phyloP scores from a whole-genome alignment of 2,888 invertebrate genomes.

The Chymomyza amoena region DNA sequence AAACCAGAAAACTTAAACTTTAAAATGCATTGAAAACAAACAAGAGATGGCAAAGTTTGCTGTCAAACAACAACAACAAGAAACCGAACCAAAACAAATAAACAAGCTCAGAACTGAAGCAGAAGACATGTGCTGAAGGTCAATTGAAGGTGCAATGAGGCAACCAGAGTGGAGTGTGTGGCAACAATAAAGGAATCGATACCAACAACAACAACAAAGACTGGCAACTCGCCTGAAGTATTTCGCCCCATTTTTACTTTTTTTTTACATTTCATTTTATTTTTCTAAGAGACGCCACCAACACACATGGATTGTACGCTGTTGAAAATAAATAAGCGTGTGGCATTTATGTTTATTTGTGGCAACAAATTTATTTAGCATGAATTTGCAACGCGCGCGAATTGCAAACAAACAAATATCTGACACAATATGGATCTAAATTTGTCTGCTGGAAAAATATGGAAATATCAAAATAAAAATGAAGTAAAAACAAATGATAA shows the following conservation, averaged over 20 bases:
- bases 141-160: slow-evolving; percentile 51
- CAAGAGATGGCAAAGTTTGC: slow-evolving; percentile 36
- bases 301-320: slow-evolving; percentile 1
- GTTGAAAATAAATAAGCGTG: slow-evolving; percentile 59
- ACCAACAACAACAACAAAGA: not conserved
- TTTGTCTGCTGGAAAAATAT: slow-evolving; percentile 27
- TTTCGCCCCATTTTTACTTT: not conserved
- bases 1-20: slow-evolving; percentile 40
- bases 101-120: slow-evolving; percentile 24
- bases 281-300: not conserved
- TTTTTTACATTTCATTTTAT: not conserved
- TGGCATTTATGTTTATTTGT: slow-evolving; percentile 64
- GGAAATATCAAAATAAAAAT: no score
- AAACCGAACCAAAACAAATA: slow-evolving; percentile 30
- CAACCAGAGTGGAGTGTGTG: not conserved
- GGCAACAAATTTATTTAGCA: slow-evolving; percentile 67
- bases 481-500: not conserved
- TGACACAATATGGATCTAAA: slow-evolving; percentile 32
- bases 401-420: not conserved
- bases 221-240: slow-evolving; percentile 25
- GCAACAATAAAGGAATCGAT: no score
- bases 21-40: slow-evolving; percentile 66
- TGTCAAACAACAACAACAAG: slow-evolving; percentile 10
- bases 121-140: slow-evolving; percentile 50
- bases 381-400: slow-evolving; percentile 41